Percentiles rank a stretch among this genome's conserved stretches.
Evolutionary conservation across 1,140 invertebrate species (phyloP).

Genomic region (Drosophila simulans): DNA sequence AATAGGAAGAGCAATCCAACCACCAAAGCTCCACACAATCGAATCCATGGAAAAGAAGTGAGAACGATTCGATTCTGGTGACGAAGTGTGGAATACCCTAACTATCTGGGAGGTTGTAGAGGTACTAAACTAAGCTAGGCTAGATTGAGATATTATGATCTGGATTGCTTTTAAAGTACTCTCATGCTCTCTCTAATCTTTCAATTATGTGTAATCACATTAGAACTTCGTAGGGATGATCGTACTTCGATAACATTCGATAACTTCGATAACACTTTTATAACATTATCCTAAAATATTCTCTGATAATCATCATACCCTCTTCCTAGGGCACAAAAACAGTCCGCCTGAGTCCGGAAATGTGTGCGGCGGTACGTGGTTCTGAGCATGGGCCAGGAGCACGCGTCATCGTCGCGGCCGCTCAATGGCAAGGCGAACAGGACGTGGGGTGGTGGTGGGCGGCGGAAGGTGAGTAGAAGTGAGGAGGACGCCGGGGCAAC

Average conservation of each 20-base stretch:
- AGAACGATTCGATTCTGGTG: background rate
- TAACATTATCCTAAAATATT: background rate
- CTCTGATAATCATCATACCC: background rate
- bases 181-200: too few species aligned
- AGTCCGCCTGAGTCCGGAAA: constrained; percentile 57
- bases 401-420: constrained; percentile 35
- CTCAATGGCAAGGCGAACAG: constrained; percentile 41
- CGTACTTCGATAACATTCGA: too few species aligned
- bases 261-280: too few species aligned
- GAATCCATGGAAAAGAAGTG: constrained; percentile 14
- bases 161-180: too few species aligned
- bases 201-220: too few species aligned
- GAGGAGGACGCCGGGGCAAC: constrained; percentile 43
- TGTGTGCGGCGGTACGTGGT: constrained; percentile 66
- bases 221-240: too few species aligned
- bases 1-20: constrained; percentile 39
- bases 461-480: background rate
- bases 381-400: constrained; percentile 37
- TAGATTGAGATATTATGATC: too few species aligned
- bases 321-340: constrained; percentile 1
- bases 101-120: background rate
- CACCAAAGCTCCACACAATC: constrained; percentile 27
- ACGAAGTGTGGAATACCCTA: constrained; percentile 16
- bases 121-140: too few species aligned
- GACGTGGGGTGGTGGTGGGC: constrained; percentile 16